A percentile compares a stretch with the other conserved stretches of the same genome.
These are phyloP conservation scores for Cephus pulcher DNA, from an alignment of 2,888 invertebrate species.

Conservation along the genomic window DNA sequence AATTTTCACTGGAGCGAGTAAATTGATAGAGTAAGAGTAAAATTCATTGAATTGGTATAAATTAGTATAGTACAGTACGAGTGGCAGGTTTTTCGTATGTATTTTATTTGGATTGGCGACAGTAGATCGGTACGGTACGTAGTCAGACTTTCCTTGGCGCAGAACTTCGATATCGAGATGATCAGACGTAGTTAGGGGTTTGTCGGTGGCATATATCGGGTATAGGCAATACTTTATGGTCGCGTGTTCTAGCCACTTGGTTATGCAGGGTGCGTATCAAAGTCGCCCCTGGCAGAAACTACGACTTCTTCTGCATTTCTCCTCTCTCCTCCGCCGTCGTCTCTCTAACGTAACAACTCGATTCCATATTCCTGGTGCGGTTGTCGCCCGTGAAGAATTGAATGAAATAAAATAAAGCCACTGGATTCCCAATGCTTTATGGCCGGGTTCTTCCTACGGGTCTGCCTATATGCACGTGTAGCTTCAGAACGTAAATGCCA, in stretches of 20 bases:
- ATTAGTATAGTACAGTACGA: too few relatives aligned
- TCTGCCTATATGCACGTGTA: too few relatives aligned
- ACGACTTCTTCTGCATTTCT: constrained; percentile 14
- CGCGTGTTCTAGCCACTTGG: constrained; percentile 35
- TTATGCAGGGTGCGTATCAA: constrained; percentile 49
- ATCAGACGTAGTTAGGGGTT: too few relatives aligned
- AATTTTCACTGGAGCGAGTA: too few relatives aligned
- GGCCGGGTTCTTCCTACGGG: constrained; percentile 13
- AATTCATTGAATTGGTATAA: too few relatives aligned
- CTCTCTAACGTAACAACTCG: constrained; percentile 52
- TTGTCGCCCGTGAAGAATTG: constrained; percentile 59
- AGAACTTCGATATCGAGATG: too few relatives aligned
- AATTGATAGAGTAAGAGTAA: too few relatives aligned
- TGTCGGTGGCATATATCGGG: too few relatives aligned
- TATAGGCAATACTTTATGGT: background rate
- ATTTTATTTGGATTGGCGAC: too few relatives aligned
- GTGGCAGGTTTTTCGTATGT: rapidly evolving
- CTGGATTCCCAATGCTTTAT: constrained; percentile 42
- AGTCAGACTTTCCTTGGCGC: too few relatives aligned
- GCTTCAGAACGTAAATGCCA: too few relatives aligned
- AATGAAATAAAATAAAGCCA: constrained; percentile 60
- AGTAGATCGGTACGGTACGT: too few relatives aligned
- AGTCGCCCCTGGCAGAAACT: constrained; percentile 49
- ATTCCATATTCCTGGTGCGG: constrained; percentile 60
- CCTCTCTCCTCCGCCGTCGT: constrained; percentile 11